Base-by-base conservation (phyloP, 2,888 invertebrate genomes). In the Stictocephala bisonia region DNA sequence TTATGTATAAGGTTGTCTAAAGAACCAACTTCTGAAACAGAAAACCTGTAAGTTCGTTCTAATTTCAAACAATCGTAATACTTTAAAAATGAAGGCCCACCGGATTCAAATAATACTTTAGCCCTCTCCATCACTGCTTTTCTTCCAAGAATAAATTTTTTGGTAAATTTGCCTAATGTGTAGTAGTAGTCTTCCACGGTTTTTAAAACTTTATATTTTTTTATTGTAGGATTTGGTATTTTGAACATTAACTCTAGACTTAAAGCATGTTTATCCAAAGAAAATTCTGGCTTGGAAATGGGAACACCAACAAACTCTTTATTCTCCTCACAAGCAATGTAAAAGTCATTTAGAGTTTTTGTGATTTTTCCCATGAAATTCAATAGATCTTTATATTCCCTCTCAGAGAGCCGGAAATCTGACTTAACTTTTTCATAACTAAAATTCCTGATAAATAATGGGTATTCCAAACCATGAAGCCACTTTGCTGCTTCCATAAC, bases 201-300 rank as follows among this genome's bases (percentile, higher is more conserved):
- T 56, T 56, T 56, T 15, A 56, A 56, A 56, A 56, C n/a, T 31
- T 56, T 27, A 31, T 56, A n/a, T 29, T 56, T 56, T 20, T 56
- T 56, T 7, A 29, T 29, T 24, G 51, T 51, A 29, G 56, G 11
- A 7, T 50, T 50, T 50, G 15, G 6, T 11, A 26, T n/a, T 7
- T 51, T 24, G 13, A 56, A 56, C 56, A 56, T 56, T 9, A 29
- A 24, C 13, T 27, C 22, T 27, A 56, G 56, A 27, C 27, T 7
- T 56, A 31, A 3, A 3, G 11, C 27, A 2, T 27, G 27, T 13
- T 56, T 56, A 7, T 56, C 29, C 24, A 56, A 56, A n/a, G 29
- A 27, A 13, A 27, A 56, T 24, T 6, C 29, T 2, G 56, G 27
- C 18, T 1, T 27, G 4, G 27, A 27, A 7, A 56, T 31, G 1